A percentile compares a stretch with the other conserved stretches of the same genome.
phyloP scores from a whole-genome alignment of 2,797 vertebrate genomes.

The Neopelma chrysocephalum region DNA sequence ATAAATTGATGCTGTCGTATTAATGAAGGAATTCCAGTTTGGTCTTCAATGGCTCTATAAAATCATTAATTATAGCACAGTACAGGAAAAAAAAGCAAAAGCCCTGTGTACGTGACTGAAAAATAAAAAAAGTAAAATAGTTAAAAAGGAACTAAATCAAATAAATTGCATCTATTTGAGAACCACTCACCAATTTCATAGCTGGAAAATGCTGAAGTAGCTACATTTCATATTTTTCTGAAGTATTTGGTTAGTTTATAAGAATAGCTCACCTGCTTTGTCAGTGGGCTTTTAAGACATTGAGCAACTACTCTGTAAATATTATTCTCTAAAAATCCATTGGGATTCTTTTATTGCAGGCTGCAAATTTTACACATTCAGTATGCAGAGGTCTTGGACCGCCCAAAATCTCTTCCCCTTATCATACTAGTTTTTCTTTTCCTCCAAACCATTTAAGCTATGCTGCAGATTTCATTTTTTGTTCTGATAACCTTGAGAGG shows the following conservation, averaged over 20 bases:
- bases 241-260: background rate
- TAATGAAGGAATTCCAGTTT: background rate
- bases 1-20: background rate
- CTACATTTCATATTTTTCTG: background rate
- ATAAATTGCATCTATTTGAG: background rate
- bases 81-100: background rate
- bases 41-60: background rate
- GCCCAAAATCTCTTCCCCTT: background rate
- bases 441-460: background rate
- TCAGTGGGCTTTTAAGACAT: background rate
- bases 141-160: background rate
- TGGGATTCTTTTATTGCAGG: background rate
- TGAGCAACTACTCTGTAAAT: background rate
- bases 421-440: background rate
- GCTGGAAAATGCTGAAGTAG: background rate
- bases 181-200: background rate
- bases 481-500: background rate
- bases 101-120: fast-evolving
- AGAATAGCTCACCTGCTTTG: background rate
- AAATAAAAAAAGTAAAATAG: background rate
- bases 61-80: background rate
- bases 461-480: background rate
- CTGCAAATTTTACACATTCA: background rate
- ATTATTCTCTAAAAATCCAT: background rate
- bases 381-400: background rate